Evolutionary conservation across 2,113 vertebrate species (phyloP), one percentile per base, ranked within the genome.

Genomic region (Poeciliopsis prolifica): DNA sequence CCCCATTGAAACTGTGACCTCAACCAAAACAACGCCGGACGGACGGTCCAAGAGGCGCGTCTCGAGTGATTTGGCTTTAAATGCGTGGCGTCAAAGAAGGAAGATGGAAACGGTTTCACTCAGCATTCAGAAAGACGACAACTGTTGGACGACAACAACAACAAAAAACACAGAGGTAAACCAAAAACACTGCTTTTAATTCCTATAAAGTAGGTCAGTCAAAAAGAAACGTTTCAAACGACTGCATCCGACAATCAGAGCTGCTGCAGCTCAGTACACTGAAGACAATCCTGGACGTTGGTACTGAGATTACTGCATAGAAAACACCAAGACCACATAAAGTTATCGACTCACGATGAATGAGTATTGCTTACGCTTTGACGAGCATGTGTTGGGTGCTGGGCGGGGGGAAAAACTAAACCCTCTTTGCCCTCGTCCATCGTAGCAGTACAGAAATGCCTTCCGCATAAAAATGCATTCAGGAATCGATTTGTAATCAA

Each of bases 231-330:
- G 44, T 19, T 48, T 48, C 15, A 48, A 85, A 82, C 12, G 74
- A 89, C 72, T 83, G 85, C 81, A 88, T 88, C 67, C 30, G 61
- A 44, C 63, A 54, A 76, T 68, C 54, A 81, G 83, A 73, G 48
- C 15, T 0, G 66, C 40, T 35, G 42, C 30, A 31, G 30, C 81
- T 81, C 65, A 67, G 75, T 65, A 61, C 19, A 71, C 69, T 83
- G 83, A 86, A 82, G 80, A 86, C 84, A 79, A 83, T 68, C 58
- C 76, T 78, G 76, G 76, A 70, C 68, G 83, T 70, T 87, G 87
- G 88, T 78, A 86, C 87, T 85, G 79, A 78, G 81, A 79, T 90
- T 85, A 93, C 94, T 95, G 94, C 93, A 94, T 94, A 94, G 93
- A 87, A 89, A 78, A 90, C 63, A 68, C 86, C 85, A 82, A 84